Base-by-base conservation (phyloP, 1,140 invertebrate genomes). In the Proctacanthus coquilletti region DNA sequence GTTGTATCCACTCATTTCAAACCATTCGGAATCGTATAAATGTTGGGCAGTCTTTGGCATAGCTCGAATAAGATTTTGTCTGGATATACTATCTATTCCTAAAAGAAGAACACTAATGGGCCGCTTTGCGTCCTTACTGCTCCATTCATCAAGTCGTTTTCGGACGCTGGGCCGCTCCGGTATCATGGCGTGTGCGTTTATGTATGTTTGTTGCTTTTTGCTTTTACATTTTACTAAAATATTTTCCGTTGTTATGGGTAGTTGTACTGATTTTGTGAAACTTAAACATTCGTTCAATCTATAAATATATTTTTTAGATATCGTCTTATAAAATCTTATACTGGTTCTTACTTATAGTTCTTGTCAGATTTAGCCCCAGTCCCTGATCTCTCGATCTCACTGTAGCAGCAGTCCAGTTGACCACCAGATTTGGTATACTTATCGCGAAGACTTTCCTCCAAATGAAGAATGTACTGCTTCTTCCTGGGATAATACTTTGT, bases 41-140 rank as follows among this genome's bases (percentile, higher is more conserved):
- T 75, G 77, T 23, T 63, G 51, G 3, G 70, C 61, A 0, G 83
- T 85, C 47, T 69, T 69, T 9, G 82, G 81, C 75, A 91, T 75
- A 18, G 77, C 74, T 18, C 81, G 69, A 18, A 72, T 68, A 20
- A 83, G 69, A 60, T 88, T 84, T 1, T 79, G 66, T 31, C 80
- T 67, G 0, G 84, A 89, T 21, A 87, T 75, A 18, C 80, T 83
- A 50, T 89, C 84, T 34, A 88, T 74, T 8, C 84, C 85, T 6
- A 89, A 50, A 40, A 86, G 60, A 1, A 88, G 56, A 11, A 91
- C 68, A 15, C 53, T 58, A n/a, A 49, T 47, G 11, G 38, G 33
- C 3, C n/a, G 18, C 4, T 21, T 56, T 58, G 31, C 53, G 21
- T 47, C 36, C 4, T 36, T 45, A 39, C 18, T 55, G 27, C 18